Evolutionary conservation across 2,797 vertebrate species (phyloP).

Genomic region (Orientallactaga sibirica): DNA sequence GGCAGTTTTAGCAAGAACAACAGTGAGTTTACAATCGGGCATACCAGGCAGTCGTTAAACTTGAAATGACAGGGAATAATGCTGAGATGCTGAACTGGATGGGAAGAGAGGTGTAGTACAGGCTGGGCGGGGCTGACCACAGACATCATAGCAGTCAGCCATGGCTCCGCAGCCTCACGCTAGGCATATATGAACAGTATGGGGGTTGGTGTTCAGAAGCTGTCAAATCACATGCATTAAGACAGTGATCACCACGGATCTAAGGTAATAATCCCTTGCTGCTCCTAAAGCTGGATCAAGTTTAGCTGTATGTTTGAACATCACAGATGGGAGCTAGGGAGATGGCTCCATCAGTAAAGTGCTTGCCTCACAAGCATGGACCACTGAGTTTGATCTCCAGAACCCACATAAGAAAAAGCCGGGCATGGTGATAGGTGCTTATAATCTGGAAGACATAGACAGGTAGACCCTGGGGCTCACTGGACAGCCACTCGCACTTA

Average conservation of each 20-base stretch:
- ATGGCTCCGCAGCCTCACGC: neutral
- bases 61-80: neutral
- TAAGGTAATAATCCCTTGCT: neutral
- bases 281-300: constrained; percentile 14
- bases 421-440: too few relatives aligned
- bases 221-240: neutral
- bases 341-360: too few relatives aligned
- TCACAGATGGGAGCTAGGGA: too few relatives aligned
- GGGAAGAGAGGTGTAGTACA: neutral
- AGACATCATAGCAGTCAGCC: neutral
- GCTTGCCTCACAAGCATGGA: too few relatives aligned
- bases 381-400: too few relatives aligned
- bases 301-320: neutral
- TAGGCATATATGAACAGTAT: neutral
- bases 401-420: too few relatives aligned
- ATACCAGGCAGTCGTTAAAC: neutral
- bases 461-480: too few relatives aligned
- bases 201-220: neutral
- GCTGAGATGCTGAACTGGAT: neutral
- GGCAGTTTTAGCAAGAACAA: neutral
- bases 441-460: too few relatives aligned
- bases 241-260: neutral
- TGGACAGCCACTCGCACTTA: too few relatives aligned
- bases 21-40: neutral
- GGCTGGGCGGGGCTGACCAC: too few relatives aligned